Percentiles rank a stretch among this genome's conserved stretches.
These are phyloP conservation scores for Polypedilum pembai DNA, from an alignment of 1,140 invertebrate genomes.

Conservation along the genomic window DNA sequence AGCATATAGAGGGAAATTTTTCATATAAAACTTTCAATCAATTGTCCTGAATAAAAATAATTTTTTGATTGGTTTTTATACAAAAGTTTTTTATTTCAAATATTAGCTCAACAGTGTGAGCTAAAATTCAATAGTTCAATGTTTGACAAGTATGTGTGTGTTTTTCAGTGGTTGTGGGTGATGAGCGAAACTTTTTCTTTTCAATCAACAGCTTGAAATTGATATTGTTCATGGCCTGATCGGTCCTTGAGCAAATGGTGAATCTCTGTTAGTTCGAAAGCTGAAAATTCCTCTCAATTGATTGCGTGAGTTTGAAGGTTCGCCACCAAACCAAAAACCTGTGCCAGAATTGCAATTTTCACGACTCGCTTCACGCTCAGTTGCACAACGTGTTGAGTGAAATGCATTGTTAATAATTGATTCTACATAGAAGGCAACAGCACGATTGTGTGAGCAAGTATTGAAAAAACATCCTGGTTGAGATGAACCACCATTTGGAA, in stretches of 20 bases:
- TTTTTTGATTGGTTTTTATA: too few relatives aligned
- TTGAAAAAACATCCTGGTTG: constrained; percentile 58
- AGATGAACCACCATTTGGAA: constrained; percentile 56
- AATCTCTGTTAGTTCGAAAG: constrained; percentile 26
- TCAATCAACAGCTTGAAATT: too few relatives aligned
- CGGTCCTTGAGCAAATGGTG: constrained; percentile 1
- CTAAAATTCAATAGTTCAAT: too few relatives aligned
- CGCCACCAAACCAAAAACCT: background rate
- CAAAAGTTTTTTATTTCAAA: too few relatives aligned
- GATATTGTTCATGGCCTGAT: background rate
- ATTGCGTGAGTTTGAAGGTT: constrained; percentile 1
- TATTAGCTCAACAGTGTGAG: too few relatives aligned
- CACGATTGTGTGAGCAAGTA: background rate
- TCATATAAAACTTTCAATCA: too few relatives aligned
- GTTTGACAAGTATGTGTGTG: too few relatives aligned
- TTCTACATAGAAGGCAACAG: constrained; percentile 11
- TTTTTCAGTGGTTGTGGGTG: too few relatives aligned
- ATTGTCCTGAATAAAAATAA: too few relatives aligned
- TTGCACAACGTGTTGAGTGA: background rate
- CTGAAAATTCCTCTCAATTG: constrained; percentile 12
- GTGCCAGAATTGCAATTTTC: background rate
- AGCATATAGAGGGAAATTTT: background rate
- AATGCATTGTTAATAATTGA: background rate
- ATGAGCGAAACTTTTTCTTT: too few relatives aligned
- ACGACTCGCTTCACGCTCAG: background rate